Conservation (phyloP, 2,888 invertebrate species). For the Dendrolimus pini region DNA sequence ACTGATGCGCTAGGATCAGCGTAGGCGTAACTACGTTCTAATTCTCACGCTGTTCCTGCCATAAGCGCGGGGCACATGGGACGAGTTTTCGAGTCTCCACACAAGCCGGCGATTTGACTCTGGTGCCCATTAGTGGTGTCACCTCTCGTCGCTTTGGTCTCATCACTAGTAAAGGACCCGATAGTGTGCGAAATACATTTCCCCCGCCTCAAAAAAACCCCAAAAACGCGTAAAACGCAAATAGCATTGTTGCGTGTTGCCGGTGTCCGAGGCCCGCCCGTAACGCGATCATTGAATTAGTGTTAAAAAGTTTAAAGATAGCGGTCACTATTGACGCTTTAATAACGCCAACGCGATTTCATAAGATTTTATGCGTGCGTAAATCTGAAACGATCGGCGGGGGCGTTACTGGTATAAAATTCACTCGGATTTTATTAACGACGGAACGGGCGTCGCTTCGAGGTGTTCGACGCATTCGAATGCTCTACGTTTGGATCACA, state of each 20-base stretch:
- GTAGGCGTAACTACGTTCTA: too few relatives aligned
- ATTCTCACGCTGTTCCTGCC: too few relatives aligned
- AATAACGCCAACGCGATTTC: slow-evolving; percentile 24
- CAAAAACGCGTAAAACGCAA: slow-evolving; percentile 43
- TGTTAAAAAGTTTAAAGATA: slow-evolving; percentile 50
- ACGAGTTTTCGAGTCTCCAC: too few relatives aligned
- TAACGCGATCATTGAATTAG: slow-evolving; percentile 65
- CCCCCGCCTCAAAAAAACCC: slow-evolving; percentile 5
- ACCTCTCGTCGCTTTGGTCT: too few relatives aligned
- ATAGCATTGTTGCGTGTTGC: slow-evolving; percentile 52
- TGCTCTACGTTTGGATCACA: slow-evolving; percentile 17
- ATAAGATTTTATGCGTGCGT: slow-evolving; percentile 15
- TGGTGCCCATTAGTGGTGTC: too few relatives aligned
- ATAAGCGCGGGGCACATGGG: too few relatives aligned
- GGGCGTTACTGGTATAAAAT: slow-evolving; percentile 3
- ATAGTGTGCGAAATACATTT: too few relatives aligned
- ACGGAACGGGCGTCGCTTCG: slow-evolving; percentile 6
- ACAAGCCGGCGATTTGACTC: too few relatives aligned
- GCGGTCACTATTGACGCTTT: slow-evolving; percentile 35
- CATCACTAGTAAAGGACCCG: too few relatives aligned
- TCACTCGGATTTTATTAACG: slow-evolving; percentile 4
- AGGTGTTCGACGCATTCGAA: too few relatives aligned
- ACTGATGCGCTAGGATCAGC: too few relatives aligned
- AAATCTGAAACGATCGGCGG: slow-evolving; percentile 12
- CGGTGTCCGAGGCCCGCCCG: slow-evolving; percentile 25